Percentiles rank a stretch among this genome's conserved stretches.
Conservation (phyloP, 2,797 vertebrate species). For the Hylomyscus alleni region DNA sequence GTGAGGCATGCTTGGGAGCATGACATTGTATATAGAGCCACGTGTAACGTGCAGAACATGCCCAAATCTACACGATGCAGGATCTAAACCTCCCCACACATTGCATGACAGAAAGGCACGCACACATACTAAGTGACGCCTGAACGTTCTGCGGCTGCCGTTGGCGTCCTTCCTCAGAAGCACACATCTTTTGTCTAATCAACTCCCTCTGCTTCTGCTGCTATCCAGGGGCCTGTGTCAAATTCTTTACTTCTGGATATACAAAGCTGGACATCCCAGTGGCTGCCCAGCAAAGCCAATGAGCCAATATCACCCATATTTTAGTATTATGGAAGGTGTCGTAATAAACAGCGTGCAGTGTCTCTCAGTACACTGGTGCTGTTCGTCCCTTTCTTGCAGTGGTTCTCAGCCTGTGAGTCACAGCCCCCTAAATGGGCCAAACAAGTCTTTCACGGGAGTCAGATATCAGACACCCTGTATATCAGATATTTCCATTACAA, state of each 20-base stretch:
- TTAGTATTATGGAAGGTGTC: neutral
- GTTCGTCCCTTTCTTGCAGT: neutral
- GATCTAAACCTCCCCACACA: too few relatives aligned
- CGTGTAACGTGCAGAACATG: neutral
- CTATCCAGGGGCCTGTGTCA: neutral
- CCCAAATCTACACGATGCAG: too few relatives aligned
- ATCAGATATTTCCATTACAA: neutral
- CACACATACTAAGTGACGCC: too few relatives aligned
- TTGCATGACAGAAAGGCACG: neutral
- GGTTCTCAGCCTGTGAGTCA: neutral
- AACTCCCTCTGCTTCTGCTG: neutral
- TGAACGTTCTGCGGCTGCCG: neutral
- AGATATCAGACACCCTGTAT: neutral
- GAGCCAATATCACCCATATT: neutral
- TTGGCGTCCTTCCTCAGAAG: neutral
- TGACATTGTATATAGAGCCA: neutral
- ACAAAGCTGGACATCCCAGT: neutral
- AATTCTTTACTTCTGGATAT: neutral
- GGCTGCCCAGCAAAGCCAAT: neutral
- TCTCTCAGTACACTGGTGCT: neutral
- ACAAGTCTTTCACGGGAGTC: neutral
- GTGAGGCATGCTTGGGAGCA: neutral
- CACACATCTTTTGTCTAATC: neutral
- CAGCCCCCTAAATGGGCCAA: too few relatives aligned
- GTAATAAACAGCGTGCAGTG: neutral